Percentiles rank a stretch among this genome's conserved stretches.
These are phyloP conservation scores for Strigamia maritima DNA, from an alignment of 2,888 invertebrate genomes.

Conservation along the genomic window DNA sequence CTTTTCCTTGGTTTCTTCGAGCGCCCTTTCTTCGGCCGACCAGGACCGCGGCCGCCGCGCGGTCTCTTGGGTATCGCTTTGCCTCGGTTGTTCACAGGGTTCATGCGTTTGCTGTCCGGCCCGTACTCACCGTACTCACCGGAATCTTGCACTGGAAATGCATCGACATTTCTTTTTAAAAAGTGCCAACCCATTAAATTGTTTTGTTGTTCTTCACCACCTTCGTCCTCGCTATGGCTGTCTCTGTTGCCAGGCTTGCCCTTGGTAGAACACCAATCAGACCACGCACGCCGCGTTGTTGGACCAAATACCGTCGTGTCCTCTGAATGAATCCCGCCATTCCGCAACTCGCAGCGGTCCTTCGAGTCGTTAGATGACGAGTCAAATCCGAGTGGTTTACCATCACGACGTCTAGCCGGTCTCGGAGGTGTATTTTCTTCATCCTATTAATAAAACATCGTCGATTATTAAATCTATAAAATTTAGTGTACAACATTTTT, in stretches of 20 bases:
- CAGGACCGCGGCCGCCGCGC: constrained; percentile 44
- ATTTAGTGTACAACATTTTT: constrained; percentile 34
- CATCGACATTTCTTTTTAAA: neutral
- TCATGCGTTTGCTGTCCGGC: neutral
- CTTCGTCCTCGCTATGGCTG: constrained; percentile 42
- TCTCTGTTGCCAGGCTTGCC: constrained; percentile 35
- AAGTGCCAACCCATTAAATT: neutral
- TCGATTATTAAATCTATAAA: neutral
- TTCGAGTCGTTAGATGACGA: constrained; percentile 46
- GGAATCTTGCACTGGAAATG: neutral
- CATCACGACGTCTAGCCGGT: constrained; percentile 42
- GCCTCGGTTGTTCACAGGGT: neutral
- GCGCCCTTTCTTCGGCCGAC: constrained; percentile 45
- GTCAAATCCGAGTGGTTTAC: constrained; percentile 44
- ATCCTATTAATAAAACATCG: constrained; percentile 42
- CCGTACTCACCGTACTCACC: neutral
- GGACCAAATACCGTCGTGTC: constrained; percentile 59
- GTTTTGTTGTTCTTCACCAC: constrained; percentile 37
- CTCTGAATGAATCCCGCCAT: neutral
- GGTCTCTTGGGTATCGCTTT: constrained; percentile 53
- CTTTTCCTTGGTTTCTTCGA: constrained; percentile 61
- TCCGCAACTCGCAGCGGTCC: constrained; percentile 35
- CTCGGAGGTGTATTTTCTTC: constrained; percentile 44
- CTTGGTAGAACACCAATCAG: constrained; percentile 60
- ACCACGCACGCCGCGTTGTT: constrained; percentile 72